Evolutionary conservation across 2,797 vertebrate genomes (phyloP).

Genomic region (Mycteria americana): DNA sequence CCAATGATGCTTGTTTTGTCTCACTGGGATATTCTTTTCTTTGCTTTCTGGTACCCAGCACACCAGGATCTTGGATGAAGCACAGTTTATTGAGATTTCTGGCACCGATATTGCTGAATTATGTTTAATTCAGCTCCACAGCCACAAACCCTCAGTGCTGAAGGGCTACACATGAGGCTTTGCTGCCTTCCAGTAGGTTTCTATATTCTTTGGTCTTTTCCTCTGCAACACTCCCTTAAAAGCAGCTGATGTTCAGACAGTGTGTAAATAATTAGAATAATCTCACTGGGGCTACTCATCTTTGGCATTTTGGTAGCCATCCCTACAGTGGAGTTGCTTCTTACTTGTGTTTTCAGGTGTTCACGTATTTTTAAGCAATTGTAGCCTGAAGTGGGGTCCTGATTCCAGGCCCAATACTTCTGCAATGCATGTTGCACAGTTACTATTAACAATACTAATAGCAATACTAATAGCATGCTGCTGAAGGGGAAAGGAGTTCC

Average conservation of each 20-base stretch:
- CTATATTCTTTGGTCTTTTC: background rate
- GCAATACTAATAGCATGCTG: background rate
- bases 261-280: background rate
- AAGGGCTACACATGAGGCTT: background rate
- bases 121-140: constrained; percentile 20
- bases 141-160: background rate
- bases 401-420: background rate
- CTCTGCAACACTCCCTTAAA: background rate
- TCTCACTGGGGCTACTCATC: background rate
- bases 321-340: background rate
- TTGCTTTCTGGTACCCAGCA: background rate
- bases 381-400: background rate
- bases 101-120: background rate
- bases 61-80: constrained; percentile 33
- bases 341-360: background rate
- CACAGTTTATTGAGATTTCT: constrained; percentile 36
- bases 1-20: background rate
- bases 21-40: constrained; percentile 6
- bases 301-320: background rate
- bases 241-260: background rate
- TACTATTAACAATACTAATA: background rate
- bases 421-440: background rate
- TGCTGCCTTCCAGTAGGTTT: background rate
- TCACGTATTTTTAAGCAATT: background rate
- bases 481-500: background rate